Evolutionary conservation across 1,140 invertebrate genomes (phyloP), one percentile per base, ranked within the genome.

Genomic region (Panonychus citri): DNA sequence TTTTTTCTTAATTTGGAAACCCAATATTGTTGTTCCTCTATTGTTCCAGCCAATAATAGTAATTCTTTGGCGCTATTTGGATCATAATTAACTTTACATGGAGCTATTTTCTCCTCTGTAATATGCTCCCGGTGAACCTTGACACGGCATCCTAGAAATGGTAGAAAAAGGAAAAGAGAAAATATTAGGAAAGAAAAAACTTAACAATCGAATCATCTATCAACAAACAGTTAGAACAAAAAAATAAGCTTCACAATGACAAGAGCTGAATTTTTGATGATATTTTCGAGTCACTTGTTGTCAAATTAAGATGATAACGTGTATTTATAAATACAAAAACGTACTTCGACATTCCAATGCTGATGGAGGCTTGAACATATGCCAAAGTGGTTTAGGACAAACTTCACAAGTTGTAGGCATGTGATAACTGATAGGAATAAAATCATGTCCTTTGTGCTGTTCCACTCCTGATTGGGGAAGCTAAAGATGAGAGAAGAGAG

Each of bases 391-490:
- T 69, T 89, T 91, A 34, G 87, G 81, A 77, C 93, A 98, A 53
- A 88, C 82, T 74, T 98, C 93, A 73, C 93, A 98, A 58, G 84
- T 84, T 2, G 93, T 94, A 37, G 91, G 91, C 79, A 95, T 96
- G 71, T 96, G 89, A 73, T 86, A 98, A 60, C 83, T 88, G 63
- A 98, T 89, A 62, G 85, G 82, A 57, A 95, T 76, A 65, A 98
- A 88, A 69, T 96, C 90, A 71, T 97, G 93, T 2, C 90, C 88
- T 73, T 96, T 95, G 66, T 93, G 78, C 59, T 79, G 74, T 54
- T 88, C 77, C 28, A 81, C 81, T 60, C 83, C 83, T 43, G 76
- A 76, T 68, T 85, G 83, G 61, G 85, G 19, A n/a, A 37, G 27
- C 68, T 63, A 64, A 58, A 34, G 19, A n/a, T 12, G 19, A 30